A percentile compares a stretch with the other conserved stretches of the same genome.
Evolutionary conservation across 1,140 invertebrate species (phyloP).

Genomic region (Polypedilum vanderplanki): DNA sequence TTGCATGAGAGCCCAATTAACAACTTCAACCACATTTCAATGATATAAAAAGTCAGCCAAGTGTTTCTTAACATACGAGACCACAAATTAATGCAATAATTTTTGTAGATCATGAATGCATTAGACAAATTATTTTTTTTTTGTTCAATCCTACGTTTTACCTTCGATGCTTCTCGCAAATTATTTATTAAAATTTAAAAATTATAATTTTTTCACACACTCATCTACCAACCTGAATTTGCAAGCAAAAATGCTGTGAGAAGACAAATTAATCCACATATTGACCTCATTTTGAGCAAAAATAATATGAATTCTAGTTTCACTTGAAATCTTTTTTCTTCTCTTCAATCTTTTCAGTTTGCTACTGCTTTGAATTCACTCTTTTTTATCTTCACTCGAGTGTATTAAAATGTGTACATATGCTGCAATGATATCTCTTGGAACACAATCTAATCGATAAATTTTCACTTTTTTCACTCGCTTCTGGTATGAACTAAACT

Average conservation of each 20-base stretch:
- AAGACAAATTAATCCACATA: constrained; percentile 18
- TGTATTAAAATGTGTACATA: not conserved
- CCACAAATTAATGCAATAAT: constrained; percentile 18
- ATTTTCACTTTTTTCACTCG: constrained; percentile 10
- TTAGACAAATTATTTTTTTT: not conserved
- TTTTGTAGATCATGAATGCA: not conserved
- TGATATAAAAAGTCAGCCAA: not conserved
- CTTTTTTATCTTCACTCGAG: not conserved
- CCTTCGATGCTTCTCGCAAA: not conserved
- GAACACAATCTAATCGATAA: not conserved
- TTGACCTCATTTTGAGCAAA: not conserved
- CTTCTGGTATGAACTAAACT: not conserved
- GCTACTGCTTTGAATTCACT: not conserved
- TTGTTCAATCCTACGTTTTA: not conserved
- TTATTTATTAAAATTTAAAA: not conserved
- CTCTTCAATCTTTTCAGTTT: not conserved
- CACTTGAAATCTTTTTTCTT: not conserved
- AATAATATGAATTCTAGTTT: constrained; percentile 7
- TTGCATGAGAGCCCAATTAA: not conserved
- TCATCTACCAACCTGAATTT: constrained; percentile 12
- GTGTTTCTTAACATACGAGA: not conserved
- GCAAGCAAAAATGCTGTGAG: not conserved
- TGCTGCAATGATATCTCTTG: no score
- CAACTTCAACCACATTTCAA: not conserved
- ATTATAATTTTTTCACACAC: not conserved